Evolutionary conservation across 2,797 vertebrate genomes (phyloP).

Genomic region (Enteromius afrohamiltoni): DNA sequence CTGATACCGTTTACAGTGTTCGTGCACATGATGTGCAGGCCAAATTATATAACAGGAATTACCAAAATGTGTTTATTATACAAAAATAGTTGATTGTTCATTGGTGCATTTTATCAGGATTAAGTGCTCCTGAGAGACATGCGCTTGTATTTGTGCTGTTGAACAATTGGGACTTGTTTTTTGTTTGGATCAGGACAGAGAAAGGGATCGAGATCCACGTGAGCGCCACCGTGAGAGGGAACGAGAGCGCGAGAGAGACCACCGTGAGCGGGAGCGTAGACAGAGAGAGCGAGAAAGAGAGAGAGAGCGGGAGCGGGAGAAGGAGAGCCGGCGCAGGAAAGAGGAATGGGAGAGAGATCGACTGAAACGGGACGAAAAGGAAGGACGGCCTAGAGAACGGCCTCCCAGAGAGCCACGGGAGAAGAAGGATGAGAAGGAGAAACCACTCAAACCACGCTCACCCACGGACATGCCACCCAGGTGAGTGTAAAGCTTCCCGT

Average conservation of each 20-base stretch:
- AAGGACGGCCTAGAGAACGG: slow-evolving; percentile 71
- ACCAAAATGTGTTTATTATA: neutral
- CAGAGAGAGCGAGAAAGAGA: slow-evolving; percentile 88
- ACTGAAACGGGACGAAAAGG: slow-evolving; percentile 81
- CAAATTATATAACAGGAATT: neutral
- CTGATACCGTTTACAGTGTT: neutral
- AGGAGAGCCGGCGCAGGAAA: slow-evolving; percentile 87
- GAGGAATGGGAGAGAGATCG: slow-evolving; percentile 84
- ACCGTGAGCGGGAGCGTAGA: slow-evolving; percentile 89
- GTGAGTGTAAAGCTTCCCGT: slow-evolving; percentile 69
- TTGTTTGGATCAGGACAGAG: slow-evolving; percentile 61
- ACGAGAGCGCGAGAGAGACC: slow-evolving; percentile 87
- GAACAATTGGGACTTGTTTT: neutral
- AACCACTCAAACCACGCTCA: slow-evolving; percentile 86
- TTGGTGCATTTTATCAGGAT: neutral
- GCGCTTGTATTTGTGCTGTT: neutral
- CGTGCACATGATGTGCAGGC: neutral
- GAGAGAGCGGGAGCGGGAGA: slow-evolving; percentile 82
- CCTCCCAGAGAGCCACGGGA: slow-evolving; percentile 80
- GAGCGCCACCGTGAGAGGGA: slow-evolving; percentile 83
- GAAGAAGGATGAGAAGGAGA: slow-evolving; percentile 88
- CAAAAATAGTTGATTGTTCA: neutral
- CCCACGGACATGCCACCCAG: slow-evolving; percentile 81
- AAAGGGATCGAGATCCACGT: slow-evolving; percentile 79
- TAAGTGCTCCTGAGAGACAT: neutral